phyloP scores from a whole-genome alignment of 2,797 vertebrate genomes.

The Myripristis murdjan region DNA sequence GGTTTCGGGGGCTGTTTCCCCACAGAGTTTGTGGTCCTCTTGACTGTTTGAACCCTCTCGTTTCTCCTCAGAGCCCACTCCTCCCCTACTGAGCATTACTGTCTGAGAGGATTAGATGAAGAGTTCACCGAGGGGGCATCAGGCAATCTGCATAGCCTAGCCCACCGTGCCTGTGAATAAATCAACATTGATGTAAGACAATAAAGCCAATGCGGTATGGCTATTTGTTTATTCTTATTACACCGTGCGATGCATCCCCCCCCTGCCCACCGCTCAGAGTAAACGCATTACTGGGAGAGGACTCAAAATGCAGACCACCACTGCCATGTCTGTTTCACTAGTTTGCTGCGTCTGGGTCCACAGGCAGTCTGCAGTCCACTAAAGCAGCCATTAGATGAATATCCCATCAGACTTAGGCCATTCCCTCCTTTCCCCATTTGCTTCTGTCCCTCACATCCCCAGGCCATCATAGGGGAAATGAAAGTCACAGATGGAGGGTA shows the following conservation, averaged over 20 bases:
- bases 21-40: slow-evolving; percentile 35
- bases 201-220: slow-evolving; percentile 66
- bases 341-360: slow-evolving; percentile 57
- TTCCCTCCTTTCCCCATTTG: slow-evolving; percentile 58
- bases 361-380: slow-evolving; percentile 64
- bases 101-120: slow-evolving; percentile 66
- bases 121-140: slow-evolving; percentile 75
- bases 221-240: slow-evolving; percentile 77
- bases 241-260: slow-evolving; percentile 27
- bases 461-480: slow-evolving; percentile 73
- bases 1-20: slow-evolving; percentile 45
- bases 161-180: slow-evolving; percentile 63
- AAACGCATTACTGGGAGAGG: slow-evolving; percentile 65
- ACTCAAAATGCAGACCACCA: slow-evolving; percentile 26
- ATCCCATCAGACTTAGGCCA: slow-evolving; percentile 69
- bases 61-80: slow-evolving; percentile 52
- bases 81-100: slow-evolving; percentile 46
- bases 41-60: slow-evolving; percentile 75
- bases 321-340: slow-evolving; percentile 36
- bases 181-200: slow-evolving; percentile 76
- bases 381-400: slow-evolving; percentile 71
- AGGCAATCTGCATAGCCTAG: slow-evolving; percentile 79
- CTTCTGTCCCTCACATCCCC: slow-evolving; percentile 53
- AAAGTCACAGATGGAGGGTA: slow-evolving; percentile 71
- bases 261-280: slow-evolving; percentile 54